These are phyloP conservation scores for Napeogenes inachia DNA, from an alignment of 2,888 invertebrate species.

Conservation along the genomic window DNA sequence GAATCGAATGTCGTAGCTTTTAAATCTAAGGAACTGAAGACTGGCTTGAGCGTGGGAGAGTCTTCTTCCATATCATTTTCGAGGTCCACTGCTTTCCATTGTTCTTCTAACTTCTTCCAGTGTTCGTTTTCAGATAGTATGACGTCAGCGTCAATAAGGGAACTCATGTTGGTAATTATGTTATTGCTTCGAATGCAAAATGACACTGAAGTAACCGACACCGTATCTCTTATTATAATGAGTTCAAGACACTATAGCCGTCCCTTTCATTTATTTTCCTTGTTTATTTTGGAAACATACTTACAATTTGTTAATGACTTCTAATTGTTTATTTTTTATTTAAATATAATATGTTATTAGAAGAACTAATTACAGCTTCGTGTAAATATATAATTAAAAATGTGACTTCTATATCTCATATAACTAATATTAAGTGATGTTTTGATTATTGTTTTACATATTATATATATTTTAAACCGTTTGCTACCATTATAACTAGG, in stretches of 20 bases:
- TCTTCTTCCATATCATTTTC: constrained; percentile 55
- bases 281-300: too few species aligned
- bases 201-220: constrained; percentile 20
- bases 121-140: constrained; percentile 61
- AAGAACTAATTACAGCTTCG: too few species aligned
- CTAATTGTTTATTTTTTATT: too few species aligned
- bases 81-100: constrained; percentile 63
- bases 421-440: too few species aligned
- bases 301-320: too few species aligned
- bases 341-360: too few species aligned
- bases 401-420: too few species aligned
- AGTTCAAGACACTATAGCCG: not conserved
- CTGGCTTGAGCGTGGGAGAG: constrained; percentile 39
- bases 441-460: too few species aligned
- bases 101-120: constrained; percentile 59
- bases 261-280: constrained; percentile 1
- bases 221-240: constrained; percentile 11
- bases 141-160: constrained; percentile 51
- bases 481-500: too few species aligned
- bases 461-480: too few species aligned
- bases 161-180: constrained; percentile 32
- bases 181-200: constrained; percentile 4
- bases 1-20: constrained; percentile 62
- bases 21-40: constrained; percentile 55
- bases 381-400: too few species aligned